A percentile compares a stretch with the other conserved stretches of the same genome.
These are phyloP conservation scores for human (Homo sapiens) DNA, from an alignment of 2,113 vertebrate species.

Conservation along the genomic window GRCh38 chr9:103943501-103944000, in stretches of 20 bases:
- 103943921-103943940: background rate
- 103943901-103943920: slow-evolving; percentile 1
- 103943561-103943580: background rate
- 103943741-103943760: background rate
- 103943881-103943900: slow-evolving; percentile 45
- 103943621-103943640: background rate
- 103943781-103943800: background rate
- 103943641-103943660: background rate
- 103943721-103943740: background rate
- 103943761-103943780: background rate
- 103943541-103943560: background rate
- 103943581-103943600: background rate
- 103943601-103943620: background rate
- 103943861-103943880: slow-evolving; percentile 12
- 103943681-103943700: background rate
- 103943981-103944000: background rate
- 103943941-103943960: background rate
- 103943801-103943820: background rate
- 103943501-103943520: background rate
- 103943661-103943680: background rate
- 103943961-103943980: background rate
- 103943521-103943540: background rate
- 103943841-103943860: slow-evolving; percentile 14
- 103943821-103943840: slow-evolving; percentile 28
- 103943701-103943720: background rate